Evolutionary conservation across 2,113 vertebrate genomes (phyloP).

Genomic region (Vombatus ursinus): DNA sequence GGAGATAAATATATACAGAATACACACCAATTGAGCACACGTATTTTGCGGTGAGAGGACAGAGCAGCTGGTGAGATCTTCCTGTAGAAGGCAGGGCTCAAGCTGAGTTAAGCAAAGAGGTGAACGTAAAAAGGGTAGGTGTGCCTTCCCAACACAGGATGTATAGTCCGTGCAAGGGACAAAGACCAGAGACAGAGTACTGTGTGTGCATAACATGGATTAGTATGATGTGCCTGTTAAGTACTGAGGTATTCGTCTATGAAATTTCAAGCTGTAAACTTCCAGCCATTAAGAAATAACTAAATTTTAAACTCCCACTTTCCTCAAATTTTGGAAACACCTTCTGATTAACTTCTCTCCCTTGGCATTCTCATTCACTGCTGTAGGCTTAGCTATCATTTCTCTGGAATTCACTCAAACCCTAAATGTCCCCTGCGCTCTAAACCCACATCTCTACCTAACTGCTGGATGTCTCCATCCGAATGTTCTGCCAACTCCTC

Average conservation of each 20-base stretch:
- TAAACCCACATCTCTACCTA: background rate
- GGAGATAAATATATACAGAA: background rate
- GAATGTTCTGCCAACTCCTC: background rate
- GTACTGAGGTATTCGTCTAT: background rate
- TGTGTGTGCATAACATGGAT: background rate
- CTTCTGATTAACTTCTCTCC: background rate
- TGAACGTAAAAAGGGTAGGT: background rate
- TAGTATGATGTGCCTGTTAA: background rate
- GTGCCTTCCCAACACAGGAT: background rate
- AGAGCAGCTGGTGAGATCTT: background rate
- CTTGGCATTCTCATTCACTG: background rate
- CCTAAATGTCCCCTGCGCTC: background rate
- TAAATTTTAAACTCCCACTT: background rate
- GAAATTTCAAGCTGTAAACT: background rate
- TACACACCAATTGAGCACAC: background rate
- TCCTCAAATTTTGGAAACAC: background rate
- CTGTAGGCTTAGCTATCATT: background rate
- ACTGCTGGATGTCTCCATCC: background rate
- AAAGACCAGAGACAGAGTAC: background rate
- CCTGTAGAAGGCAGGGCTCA: background rate
- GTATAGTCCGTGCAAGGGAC: background rate
- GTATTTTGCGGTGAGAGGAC: background rate
- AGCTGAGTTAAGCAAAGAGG: background rate
- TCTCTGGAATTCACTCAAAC: background rate
- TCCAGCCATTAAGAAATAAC: background rate